Evolutionary conservation across 2,888 invertebrate genomes (phyloP), one percentile per base, ranked within the genome.

Genomic region (Drosophila pegasa): DNA sequence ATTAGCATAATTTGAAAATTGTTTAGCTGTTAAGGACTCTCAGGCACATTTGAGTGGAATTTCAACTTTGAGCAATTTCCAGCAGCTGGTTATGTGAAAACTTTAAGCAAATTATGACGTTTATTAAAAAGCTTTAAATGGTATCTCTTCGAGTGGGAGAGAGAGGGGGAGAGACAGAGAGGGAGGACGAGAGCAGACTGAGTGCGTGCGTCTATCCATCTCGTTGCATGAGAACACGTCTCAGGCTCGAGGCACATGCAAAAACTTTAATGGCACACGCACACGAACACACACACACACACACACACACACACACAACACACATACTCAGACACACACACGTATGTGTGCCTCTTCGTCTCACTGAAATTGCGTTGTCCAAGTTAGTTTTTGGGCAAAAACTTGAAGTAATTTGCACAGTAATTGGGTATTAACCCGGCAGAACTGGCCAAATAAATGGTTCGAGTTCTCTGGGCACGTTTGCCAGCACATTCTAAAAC

Each of bases 391-490:
- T 80, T 63, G 52, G 48, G 55, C 38, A 66, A 69, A 75, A 86
- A 80, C 77, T 89, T 87, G 78, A 88, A 90, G 90, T 88, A 91
- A 91, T 91, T 91, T 91, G 83, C 90, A 91, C 90, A 88, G 90
- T 90, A 91, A 91, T 91, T 90, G 91, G 86, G 88, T 87, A 91
- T 91, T 91, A 91, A 90, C 91, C 90, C 80, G 86, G 90, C 89
- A 20, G 82, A 81, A 85, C 78, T 68, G 75, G 48, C 75, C 78
- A 84, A 78, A 83, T 86, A 89, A 88, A 87, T 84, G 81, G 86
- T 68, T 71, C 71, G 72, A 80, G 43, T 16, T 27, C 29, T 18
- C 29, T 18, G 27, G 16, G 18, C 43, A 45, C 43, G 43, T 45
- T 27, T 45, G 43, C 43, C 5, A 25, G 43, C 79, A 57, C 37